A percentile compares a stretch with the other conserved stretches of the same genome.
These are phyloP conservation scores for Pseudomyrmex pallidus DNA, from an alignment of 1,140 invertebrate species.

Conservation along the genomic window DNA sequence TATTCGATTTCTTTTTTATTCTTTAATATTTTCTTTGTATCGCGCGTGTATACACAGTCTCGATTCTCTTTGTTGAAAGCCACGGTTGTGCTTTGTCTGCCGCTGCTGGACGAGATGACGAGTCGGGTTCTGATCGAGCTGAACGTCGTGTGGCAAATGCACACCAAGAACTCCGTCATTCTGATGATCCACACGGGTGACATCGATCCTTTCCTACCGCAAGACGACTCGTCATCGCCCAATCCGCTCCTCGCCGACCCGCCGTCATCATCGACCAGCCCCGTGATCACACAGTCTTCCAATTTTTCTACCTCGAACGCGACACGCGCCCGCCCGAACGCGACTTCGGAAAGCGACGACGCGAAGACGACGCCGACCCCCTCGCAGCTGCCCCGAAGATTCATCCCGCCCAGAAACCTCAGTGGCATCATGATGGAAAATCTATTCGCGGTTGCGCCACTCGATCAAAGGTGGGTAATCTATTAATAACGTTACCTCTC, in stretches of 20 bases:
- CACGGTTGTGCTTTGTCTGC: slow-evolving; percentile 82
- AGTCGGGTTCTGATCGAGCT: slow-evolving; percentile 79
- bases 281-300: slow-evolving; percentile 73
- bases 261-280: slow-evolving; percentile 35
- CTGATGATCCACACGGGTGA: slow-evolving; percentile 79
- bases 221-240: slow-evolving; percentile 65
- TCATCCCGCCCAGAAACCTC: slow-evolving; percentile 74
- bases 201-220: slow-evolving; percentile 79
- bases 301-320: slow-evolving; percentile 74
- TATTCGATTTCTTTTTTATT: background rate
- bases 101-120: slow-evolving; percentile 79
- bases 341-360: background rate
- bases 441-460: slow-evolving; percentile 80
- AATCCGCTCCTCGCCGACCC: slow-evolving; percentile 29
- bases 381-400: slow-evolving; percentile 40
- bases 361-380: no score
- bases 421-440: slow-evolving; percentile 76
- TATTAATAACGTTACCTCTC: slow-evolving; percentile 14
- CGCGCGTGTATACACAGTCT: background rate
- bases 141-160: slow-evolving; percentile 77
- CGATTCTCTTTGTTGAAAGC: slow-evolving; percentile 31
- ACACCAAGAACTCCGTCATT: slow-evolving; percentile 75
- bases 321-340: slow-evolving; percentile 15
- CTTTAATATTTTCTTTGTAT: background rate
- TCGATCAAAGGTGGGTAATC: slow-evolving; percentile 79